Base-by-base conservation (phyloP, 1,140 invertebrate genomes). In the Hylyphantes graminicola region DNA sequence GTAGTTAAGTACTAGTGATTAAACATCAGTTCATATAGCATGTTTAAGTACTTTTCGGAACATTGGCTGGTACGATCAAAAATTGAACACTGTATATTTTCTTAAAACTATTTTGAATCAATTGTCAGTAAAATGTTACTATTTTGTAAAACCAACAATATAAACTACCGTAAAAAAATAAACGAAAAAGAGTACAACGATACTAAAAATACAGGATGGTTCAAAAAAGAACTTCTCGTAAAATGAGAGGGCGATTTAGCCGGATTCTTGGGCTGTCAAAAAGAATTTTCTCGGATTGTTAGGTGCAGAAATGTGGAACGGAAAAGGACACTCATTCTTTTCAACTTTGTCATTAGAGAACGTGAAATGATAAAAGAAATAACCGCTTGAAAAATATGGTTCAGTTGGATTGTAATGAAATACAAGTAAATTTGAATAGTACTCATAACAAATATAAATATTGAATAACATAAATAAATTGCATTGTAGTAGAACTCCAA, bases 231-330 rank as follows among this genome's bases (percentile, higher is more conserved):
- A 78, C 51, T 17, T 54, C 63, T 67, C 61, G 21, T 67, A 50
- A 21, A 78, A 78, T 67, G 65, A 61, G 48, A 11, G 50, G n/a
- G 17, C 48, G 76, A 54, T 78, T 78, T 78, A 54, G 76, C 54
- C 67, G 61, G 54, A 54, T 51, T 50, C 76, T 67, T 55, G 11
- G 57, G 51, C 76, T 78, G 76, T 78, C 76, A 67, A 65, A 67
- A 78, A 55, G 76, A 21, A 19, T 72, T 76, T 63, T 67, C 54
- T 53, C 63, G 9, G 19, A 12, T 51, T 21, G 53, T 78, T 65
- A 78, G 54, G 76, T 21, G 63, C 19, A 67, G 19, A 54, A 78
- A 78, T 78, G 35, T 19, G 35, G 51, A 50, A 59, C n/a, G 74
- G 48, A 63, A 63, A 76, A 70, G 35, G 17, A 17, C 19, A 63